Percentiles rank a stretch among this genome's conserved stretches.
Evolutionary conservation across 2,113 vertebrate species (phyloP).

Genomic region (Rhynchopsitta pachyrhyncha): DNA sequence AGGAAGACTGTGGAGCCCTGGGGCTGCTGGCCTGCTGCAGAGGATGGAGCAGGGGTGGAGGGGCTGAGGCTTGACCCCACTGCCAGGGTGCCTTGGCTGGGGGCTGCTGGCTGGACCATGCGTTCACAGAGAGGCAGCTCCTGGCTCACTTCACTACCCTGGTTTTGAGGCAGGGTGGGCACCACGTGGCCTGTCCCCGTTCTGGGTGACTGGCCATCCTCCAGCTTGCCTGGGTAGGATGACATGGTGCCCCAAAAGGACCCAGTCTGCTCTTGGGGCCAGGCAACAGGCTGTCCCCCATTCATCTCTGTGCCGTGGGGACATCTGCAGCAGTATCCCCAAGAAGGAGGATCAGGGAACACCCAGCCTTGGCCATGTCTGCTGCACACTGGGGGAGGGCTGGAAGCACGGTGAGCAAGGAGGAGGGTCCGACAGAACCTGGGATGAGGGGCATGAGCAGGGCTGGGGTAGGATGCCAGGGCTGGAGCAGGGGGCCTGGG

Average conservation of each 20-base stretch:
- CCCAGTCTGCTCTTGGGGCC: neutral
- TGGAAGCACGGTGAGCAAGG: neutral
- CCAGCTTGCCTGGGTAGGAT: neutral
- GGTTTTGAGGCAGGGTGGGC: neutral
- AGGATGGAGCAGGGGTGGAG: neutral
- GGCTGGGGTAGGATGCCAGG: neutral
- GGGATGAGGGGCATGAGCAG: neutral
- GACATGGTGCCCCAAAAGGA: neutral
- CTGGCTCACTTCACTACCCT: neutral
- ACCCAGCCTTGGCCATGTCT: neutral
- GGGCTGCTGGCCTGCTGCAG: neutral
- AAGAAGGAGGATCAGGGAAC: too few species aligned
- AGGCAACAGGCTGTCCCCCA: neutral
- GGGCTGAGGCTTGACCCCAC: neutral
- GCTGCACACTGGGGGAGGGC: neutral
- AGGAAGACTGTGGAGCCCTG: neutral
- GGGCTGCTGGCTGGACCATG: neutral
- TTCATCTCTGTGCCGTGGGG: neutral
- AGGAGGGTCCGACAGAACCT: neutral
- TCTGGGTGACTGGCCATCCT: neutral
- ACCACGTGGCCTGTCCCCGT: rapidly evolving
- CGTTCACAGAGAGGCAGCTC: neutral
- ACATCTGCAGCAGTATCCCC: neutral
- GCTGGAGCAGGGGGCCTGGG: neutral
- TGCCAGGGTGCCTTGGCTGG: neutral